These are phyloP conservation scores for Hoplostethus atlanticus DNA, from an alignment of 2,797 vertebrate species.

Conservation along the genomic window DNA sequence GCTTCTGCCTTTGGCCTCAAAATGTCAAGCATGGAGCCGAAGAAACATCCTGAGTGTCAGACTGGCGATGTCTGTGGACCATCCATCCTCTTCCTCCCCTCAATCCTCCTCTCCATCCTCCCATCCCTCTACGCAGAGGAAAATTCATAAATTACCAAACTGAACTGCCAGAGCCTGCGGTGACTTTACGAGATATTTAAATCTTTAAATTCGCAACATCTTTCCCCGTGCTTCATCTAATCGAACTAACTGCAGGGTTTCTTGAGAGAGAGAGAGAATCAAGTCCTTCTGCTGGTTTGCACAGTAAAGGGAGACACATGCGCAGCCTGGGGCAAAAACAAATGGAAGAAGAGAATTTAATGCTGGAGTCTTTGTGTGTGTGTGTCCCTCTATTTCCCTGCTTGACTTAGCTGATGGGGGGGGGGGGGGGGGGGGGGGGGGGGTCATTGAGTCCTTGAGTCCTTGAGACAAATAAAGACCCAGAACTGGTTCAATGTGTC, in stretches of 20 bases:
- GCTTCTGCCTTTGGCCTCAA: constrained; percentile 9
- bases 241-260: constrained; percentile 91
- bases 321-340: constrained; percentile 64
- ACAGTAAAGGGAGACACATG: constrained; percentile 72
- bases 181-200: constrained; percentile 92
- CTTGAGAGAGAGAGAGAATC: constrained; percentile 69
- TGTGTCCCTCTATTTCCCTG: constrained; percentile 18
- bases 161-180: constrained; percentile 88
- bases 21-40: not conserved
- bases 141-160: constrained; percentile 85
- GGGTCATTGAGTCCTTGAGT: not conserved
- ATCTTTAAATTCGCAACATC: constrained; percentile 91
- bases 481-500: constrained; percentile 14
- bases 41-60: not conserved
- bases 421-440: not conserved
- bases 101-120: not conserved
- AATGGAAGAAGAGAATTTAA: constrained; percentile 27
- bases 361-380: constrained; percentile 25
- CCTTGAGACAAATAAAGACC: constrained; percentile 11
- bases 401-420: not conserved
- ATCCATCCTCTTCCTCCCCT: not conserved
- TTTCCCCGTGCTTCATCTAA: constrained; percentile 90
- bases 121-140: not conserved
- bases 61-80: constrained; percentile 15
- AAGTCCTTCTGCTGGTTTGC: constrained; percentile 82